Base-by-base conservation (phyloP, 1,140 invertebrate genomes). In the Bombus difficillimus region DNA sequence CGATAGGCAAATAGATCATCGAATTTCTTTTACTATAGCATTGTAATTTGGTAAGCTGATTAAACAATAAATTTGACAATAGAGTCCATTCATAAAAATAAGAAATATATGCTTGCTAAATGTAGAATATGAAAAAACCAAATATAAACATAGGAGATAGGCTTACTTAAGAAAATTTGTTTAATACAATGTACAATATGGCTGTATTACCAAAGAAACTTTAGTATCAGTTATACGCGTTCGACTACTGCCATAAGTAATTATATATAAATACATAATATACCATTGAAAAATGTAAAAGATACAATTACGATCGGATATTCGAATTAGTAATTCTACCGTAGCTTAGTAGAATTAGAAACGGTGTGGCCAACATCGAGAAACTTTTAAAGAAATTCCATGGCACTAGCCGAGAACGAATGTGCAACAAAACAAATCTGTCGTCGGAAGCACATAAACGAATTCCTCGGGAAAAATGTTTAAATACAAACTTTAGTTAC, bases 361-460 rank as follows among this genome's bases (percentile, higher is more conserved):
- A n/a, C 8, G 15, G 43, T n/a, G 39, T 13, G 59, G 25, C 43
- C 18, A 41, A 59, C n/a, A 68, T 34, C 3, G 37, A 53, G n/a
- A 80, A 71, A 34, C 34, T 39, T 85, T 72, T 13, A 80, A 85
- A 88, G 87, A 88, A 91, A 83, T 71, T 68, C 74, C 66, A 81
- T 84, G 84, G 34, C 71, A 34, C 47, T 74, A 68, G 62, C 71
- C 47, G 34, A 34, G 37, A 74, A 32, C 76, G 81, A 85, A 81
- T 47, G 83, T 88, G 88, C 82, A 90, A 92, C 89, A 92, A 93
- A 91, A 91, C 89, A 90, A 91, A 93, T 91, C 72, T 83, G 83
- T 74, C 88, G 81, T 85, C 78, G 66, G 74, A 62, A 75, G 62
- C 81, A 71, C 73, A 53, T 74, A 81, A 81, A 62, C 18, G 82